phyloP scores from a whole-genome alignment of 1,140 invertebrate species.

The Tenebrio molitor region DNA sequence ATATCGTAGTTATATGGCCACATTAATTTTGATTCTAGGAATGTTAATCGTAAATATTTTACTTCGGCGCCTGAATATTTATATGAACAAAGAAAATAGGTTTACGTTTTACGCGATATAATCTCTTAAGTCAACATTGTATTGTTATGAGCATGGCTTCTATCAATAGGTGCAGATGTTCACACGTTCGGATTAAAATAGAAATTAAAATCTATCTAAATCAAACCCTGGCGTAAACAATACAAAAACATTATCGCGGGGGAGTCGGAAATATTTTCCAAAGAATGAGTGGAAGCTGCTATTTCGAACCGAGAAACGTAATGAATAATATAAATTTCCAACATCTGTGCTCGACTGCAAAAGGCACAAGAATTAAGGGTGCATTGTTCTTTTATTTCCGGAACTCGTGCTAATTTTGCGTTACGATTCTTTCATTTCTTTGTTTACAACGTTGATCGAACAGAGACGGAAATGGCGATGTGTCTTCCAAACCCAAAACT shows the following conservation, averaged over 20 bases:
- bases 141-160: slow-evolving; percentile 47
- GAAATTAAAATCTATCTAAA: slow-evolving; percentile 49
- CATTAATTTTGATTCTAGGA: slow-evolving; percentile 47
- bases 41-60: slow-evolving; percentile 46
- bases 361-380: slow-evolving; percentile 58
- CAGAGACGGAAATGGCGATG: slow-evolving; percentile 26
- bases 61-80: slow-evolving; percentile 46
- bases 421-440: slow-evolving; percentile 11
- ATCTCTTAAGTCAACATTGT: slow-evolving; percentile 53
- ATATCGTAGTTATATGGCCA: slow-evolving; percentile 40
- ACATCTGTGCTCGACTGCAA: slow-evolving; percentile 60
- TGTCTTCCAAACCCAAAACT: slow-evolving; percentile 28
- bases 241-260: slow-evolving; percentile 34
- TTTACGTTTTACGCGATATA: slow-evolving; percentile 45
- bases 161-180: slow-evolving; percentile 55
- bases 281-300: slow-evolving; percentile 23
- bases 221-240: slow-evolving; percentile 35
- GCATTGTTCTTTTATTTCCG: slow-evolving; percentile 59
- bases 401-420: slow-evolving; percentile 53
- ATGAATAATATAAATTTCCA: slow-evolving; percentile 61
- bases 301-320: slow-evolving; percentile 45
- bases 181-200: slow-evolving; percentile 54
- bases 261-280: slow-evolving; percentile 32
- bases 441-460: slow-evolving; percentile 1
- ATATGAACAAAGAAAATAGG: slow-evolving; percentile 47